phyloP scores from a whole-genome alignment of 2,888 invertebrate species.

The Apantesis nais region DNA sequence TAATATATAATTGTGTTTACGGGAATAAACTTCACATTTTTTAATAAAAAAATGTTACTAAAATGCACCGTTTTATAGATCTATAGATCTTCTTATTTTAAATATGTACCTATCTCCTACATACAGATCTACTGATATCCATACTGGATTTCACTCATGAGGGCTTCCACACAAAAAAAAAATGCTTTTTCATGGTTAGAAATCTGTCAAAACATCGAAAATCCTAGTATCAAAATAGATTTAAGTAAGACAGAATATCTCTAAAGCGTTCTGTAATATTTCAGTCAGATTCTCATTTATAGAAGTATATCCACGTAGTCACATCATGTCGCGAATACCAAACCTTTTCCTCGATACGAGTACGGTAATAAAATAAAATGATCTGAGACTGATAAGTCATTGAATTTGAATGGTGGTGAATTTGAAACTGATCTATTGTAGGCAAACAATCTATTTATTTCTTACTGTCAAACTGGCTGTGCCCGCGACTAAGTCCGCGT shows the following conservation, averaged over 20 bases:
- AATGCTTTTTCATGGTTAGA: neutral
- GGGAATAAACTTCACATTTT: too few species aligned
- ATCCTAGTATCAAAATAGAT: neutral
- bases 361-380: constrained; percentile 21
- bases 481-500: too few species aligned
- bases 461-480: too few species aligned
- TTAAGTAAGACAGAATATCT: neutral
- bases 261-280: constrained; percentile 4
- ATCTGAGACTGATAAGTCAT: constrained; percentile 16
- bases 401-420: constrained; percentile 17
- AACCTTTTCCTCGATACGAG: constrained; percentile 10
- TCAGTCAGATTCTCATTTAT: constrained; percentile 2
- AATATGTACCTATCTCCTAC: too few species aligned
- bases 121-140: too few species aligned
- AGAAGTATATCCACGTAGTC: constrained; percentile 8
- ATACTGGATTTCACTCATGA: too few species aligned
- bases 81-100: too few species aligned
- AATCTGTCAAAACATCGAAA: neutral
- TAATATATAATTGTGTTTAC: too few species aligned
- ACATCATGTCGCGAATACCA: constrained; percentile 10
- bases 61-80: too few species aligned
- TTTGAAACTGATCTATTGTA: constrained; percentile 8
- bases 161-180: too few species aligned
- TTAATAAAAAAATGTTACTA: too few species aligned
- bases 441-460: neutral